Percentiles rank a stretch among this genome's conserved stretches.
Evolutionary conservation across 2,113 vertebrate genomes (phyloP).

Genomic region (Blennius ocellaris): DNA sequence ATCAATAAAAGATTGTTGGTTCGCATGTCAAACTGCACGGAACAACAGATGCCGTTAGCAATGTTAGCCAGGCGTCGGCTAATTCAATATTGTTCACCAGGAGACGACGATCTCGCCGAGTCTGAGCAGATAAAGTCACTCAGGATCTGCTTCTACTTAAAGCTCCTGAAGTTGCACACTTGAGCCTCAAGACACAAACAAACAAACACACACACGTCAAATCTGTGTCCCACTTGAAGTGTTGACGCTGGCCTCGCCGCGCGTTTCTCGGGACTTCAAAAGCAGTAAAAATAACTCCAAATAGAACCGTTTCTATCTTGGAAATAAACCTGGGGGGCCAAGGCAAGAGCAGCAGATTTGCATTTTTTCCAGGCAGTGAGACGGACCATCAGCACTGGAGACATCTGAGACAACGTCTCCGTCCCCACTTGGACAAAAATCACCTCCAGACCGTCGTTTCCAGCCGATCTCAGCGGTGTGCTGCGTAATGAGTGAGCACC

Average conservation of each 20-base stretch:
- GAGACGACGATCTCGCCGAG: too few relatives aligned
- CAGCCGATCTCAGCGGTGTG: background rate
- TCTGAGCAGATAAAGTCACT: too few relatives aligned
- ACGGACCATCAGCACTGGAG: background rate
- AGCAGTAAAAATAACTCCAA: constrained; percentile 35
- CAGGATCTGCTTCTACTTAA: too few relatives aligned
- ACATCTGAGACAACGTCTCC: background rate
- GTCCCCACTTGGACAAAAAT: background rate
- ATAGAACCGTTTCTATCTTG: background rate
- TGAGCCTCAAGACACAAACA: background rate
- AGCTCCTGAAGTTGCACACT: too few relatives aligned
- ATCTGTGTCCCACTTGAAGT: constrained; percentile 26
- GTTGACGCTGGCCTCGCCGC: background rate
- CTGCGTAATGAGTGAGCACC: background rate
- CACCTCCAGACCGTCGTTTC: background rate
- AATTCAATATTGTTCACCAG: too few relatives aligned
- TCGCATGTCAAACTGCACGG: too few relatives aligned
- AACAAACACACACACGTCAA: constrained; percentile 1
- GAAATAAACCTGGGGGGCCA: constrained; percentile 22
- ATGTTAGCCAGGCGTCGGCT: too few relatives aligned
- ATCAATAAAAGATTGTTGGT: too few relatives aligned
- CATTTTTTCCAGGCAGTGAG: too few relatives aligned
- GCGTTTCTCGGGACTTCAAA: constrained; percentile 23
- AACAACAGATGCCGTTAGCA: too few relatives aligned
- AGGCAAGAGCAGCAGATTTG: background rate